phyloP scores from a whole-genome alignment of 2,113 vertebrate species.

The Polypterus bichir region DNA sequence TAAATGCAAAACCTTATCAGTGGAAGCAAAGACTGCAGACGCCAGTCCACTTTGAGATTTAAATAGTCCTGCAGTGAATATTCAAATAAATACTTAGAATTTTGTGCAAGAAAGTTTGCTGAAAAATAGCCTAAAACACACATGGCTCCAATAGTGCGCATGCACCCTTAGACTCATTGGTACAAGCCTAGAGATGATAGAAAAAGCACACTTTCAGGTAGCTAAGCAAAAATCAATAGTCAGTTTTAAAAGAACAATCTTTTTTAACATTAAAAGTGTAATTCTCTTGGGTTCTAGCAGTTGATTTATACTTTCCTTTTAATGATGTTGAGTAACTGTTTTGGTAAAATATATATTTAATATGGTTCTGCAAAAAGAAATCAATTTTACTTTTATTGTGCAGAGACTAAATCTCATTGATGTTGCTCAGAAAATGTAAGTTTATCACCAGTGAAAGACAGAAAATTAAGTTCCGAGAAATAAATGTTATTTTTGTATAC shows the following conservation, averaged over 20 bases:
- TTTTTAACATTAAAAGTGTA: neutral
- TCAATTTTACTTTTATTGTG: neutral
- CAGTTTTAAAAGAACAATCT: neutral
- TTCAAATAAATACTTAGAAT: slow-evolving; percentile 32
- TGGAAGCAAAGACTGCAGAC: slow-evolving; percentile 29
- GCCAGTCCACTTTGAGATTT: slow-evolving; percentile 36
- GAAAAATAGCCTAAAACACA: too few species aligned
- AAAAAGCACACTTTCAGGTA: neutral
- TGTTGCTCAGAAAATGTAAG: neutral
- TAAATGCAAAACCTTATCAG: slow-evolving; percentile 31
- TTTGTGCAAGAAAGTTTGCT: too few species aligned
- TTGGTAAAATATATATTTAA: too few species aligned
- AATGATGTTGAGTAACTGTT: neutral
- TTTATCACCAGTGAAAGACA: neutral
- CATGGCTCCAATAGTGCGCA: too few species aligned
- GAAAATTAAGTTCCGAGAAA: neutral
- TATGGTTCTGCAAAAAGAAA: too few species aligned
- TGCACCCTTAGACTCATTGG: too few species aligned
- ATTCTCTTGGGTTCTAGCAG: neutral
- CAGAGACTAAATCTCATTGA: neutral
- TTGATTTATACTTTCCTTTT: neutral
- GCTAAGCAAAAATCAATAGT: neutral
- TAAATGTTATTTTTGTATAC: neutral
- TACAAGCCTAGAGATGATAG: too few species aligned
- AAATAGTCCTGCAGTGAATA: slow-evolving; percentile 33